Conservation (phyloP, 2,113 vertebrate genomes). For the Carettochelys insculpta region DNA sequence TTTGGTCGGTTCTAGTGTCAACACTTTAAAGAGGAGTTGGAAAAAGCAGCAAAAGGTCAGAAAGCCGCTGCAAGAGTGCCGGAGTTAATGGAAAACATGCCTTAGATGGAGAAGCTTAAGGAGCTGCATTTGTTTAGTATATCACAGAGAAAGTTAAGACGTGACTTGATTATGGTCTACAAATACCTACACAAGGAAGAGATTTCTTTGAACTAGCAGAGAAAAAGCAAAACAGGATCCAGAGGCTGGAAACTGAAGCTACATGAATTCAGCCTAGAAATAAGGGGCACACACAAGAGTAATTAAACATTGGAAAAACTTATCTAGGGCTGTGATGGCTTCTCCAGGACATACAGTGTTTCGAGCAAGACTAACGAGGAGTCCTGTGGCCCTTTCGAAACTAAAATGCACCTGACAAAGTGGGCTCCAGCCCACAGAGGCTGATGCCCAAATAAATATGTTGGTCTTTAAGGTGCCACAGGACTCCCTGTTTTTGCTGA, state of each 20-base stretch:
- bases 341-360: neutral
- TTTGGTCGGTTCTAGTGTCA: neutral
- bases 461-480: no score
- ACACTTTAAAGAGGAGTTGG: fast-evolving
- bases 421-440: no score
- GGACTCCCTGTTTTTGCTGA: no score
- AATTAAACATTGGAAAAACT: neutral
- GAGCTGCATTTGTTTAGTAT: neutral
- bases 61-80: neutral
- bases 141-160: neutral
- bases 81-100: neutral
- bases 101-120: neutral
- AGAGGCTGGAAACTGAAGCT: fast-evolving
- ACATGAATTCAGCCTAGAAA: neutral
- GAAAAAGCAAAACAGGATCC: neutral
- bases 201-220: neutral
- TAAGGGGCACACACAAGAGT: neutral
- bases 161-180: neutral
- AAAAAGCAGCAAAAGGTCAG: neutral
- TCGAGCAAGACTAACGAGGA: no score
- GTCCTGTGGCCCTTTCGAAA: no score
- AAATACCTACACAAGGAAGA: neutral
- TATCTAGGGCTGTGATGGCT: fast-evolving
- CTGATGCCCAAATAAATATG: no score
- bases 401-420: no score